A percentile compares a stretch with the other conserved stretches of the same genome.
Conservation (phyloP, 2,797 vertebrate genomes). For the Coilia nasus region DNA sequence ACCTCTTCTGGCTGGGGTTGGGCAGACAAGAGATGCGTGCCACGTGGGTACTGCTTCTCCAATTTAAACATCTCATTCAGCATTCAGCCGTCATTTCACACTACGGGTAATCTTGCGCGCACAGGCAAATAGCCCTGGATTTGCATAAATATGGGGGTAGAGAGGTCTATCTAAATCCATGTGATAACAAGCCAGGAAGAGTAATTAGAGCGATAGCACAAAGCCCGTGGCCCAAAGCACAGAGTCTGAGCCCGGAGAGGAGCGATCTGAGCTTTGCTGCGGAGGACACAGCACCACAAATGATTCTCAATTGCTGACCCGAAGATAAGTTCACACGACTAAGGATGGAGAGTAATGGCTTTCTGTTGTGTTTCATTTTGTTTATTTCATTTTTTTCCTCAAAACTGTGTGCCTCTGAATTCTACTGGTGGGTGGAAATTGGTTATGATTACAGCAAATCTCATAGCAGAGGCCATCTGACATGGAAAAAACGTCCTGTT, state of each 20-base stretch:
- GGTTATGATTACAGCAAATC: not conserved
- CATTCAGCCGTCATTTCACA: constrained; percentile 29
- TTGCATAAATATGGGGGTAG: constrained; percentile 43
- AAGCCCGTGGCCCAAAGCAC: not conserved
- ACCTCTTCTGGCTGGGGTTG: not conserved
- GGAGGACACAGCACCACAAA: not conserved
- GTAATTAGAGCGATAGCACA: constrained; percentile 14
- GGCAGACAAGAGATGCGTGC: not conserved
- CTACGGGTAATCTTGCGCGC: constrained; percentile 21
- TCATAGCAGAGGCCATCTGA: not conserved
- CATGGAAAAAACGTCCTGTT: not conserved
- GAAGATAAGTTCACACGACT: not conserved
- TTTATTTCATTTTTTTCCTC: not conserved
- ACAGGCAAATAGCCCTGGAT: constrained; percentile 10
- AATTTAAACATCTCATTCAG: constrained; percentile 32
- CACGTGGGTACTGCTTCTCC: constrained; percentile 9
- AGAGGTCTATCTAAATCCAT: constrained; percentile 23
- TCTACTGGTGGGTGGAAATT: not conserved
- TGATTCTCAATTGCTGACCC: not conserved
- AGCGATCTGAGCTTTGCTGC: constrained; percentile 18
- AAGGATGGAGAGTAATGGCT: constrained; percentile 17
- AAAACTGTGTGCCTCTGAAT: not conserved
- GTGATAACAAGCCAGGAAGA: constrained; percentile 14
- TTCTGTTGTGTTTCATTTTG: not conserved
- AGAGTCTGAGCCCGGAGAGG: not conserved